Evolutionary conservation across 2,113 vertebrate species (phyloP).

Genomic region (Cochlearius cochlearius): DNA sequence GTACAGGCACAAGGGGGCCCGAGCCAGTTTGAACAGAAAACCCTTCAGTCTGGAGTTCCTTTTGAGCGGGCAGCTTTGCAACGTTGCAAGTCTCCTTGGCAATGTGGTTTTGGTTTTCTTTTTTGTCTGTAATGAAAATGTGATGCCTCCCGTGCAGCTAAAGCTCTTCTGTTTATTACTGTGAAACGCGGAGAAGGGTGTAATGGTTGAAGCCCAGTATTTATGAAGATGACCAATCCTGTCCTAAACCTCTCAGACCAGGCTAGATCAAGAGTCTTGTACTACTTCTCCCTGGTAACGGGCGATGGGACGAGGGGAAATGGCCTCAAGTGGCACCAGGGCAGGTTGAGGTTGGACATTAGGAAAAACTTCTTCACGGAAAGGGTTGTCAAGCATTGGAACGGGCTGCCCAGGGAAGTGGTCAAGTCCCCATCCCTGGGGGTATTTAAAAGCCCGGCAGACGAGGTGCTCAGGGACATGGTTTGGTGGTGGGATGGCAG

Average conservation of each 20-base stretch:
- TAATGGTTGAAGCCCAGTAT: not conserved
- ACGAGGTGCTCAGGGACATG: too few relatives aligned
- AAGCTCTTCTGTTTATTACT: not conserved
- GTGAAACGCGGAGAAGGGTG: not conserved
- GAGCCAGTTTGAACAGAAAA: not conserved
- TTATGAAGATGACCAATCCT: not conserved
- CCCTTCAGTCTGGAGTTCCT: not conserved
- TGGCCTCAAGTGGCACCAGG: too few relatives aligned
- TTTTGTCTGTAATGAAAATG: not conserved
- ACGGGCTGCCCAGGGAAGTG: too few relatives aligned
- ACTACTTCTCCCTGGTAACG: too few relatives aligned
- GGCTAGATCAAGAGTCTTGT: not conserved
- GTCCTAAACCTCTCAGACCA: not conserved
- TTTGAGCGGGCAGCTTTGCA: not conserved
- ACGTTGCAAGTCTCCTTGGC: not conserved
- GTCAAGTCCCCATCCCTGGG: too few relatives aligned
- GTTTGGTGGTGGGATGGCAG: too few relatives aligned
- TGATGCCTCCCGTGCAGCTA: not conserved
- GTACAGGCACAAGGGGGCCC: not conserved
- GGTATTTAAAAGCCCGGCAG: too few relatives aligned
- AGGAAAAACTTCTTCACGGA: too few relatives aligned
- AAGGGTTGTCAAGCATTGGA: too few relatives aligned
- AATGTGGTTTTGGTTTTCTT: not conserved
- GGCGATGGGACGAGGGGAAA: too few relatives aligned
- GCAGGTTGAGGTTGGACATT: too few relatives aligned